Evolutionary conservation across 2,888 invertebrate species (phyloP).

Genomic region (Microctonus hyperodae): DNA sequence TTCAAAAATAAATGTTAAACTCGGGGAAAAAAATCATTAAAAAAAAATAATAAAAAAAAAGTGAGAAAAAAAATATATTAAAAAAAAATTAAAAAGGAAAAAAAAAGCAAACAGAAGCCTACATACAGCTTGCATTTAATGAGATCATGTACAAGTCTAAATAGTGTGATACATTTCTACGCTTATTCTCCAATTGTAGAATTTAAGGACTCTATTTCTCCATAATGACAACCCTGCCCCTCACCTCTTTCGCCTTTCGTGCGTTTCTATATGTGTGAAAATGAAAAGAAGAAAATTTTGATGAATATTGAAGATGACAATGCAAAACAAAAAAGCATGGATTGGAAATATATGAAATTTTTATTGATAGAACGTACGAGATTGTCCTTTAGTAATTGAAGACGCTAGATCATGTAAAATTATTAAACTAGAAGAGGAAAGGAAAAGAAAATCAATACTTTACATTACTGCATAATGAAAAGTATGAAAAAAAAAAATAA

Average conservation of each 20-base stretch:
- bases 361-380: constrained; percentile 2
- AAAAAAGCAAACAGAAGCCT: constrained; percentile 13
- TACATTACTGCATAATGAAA: too few species aligned
- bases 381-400: constrained; percentile 22
- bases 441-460: constrained; percentile 4
- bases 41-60: not conserved
- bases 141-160: constrained; percentile 53
- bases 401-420: constrained; percentile 26
- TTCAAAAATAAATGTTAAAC: not conserved
- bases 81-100: not conserved
- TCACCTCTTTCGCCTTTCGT: not conserved
- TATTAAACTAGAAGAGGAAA: not conserved
- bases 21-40: not conserved
- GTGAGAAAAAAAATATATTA: not conserved
- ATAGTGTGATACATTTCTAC: constrained; percentile 61
- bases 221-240: not conserved
- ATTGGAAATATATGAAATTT: not conserved
- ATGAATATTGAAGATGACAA: not conserved
- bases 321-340: not conserved
- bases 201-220: constrained; percentile 28
- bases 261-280: not conserved
- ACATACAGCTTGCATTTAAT: constrained; percentile 29
- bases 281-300: not conserved
- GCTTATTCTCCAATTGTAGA: constrained; percentile 59
- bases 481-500: not conserved